Evolutionary conservation across 2,113 vertebrate species (phyloP), one percentile per base, ranked within the genome.

Genomic region (Centropus bengalensis): DNA sequence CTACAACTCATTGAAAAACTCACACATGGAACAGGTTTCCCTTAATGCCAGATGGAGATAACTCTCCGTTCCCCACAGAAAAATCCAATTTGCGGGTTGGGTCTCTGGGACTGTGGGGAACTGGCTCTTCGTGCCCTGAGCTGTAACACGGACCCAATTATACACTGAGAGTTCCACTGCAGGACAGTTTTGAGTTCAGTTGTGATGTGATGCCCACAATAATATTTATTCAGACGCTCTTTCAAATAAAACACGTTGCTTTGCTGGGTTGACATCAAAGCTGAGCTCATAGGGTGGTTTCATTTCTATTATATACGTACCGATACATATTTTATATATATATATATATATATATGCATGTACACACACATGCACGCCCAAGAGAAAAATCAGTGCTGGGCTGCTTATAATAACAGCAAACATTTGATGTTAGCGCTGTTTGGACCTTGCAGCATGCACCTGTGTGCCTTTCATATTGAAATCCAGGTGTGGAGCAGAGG

Each of bases 131-230:
- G 88, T 81, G 19, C n/a, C 62, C 47, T 89, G 11, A 82, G 66
- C 81, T 86, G 10, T 89, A 89, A 87, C 81, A 84, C 62, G 82
- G 92, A 86, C 88, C 83, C 89, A 87, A 86, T 94, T 95, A 93
- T 45, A 45, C 69, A n/a, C 54, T 44, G 58, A 21, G 3, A 1
- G 4, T 75, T 70, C 47, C 68, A 12, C 23, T 4, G 1, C 0
- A 0, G 8, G 36, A 55, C 9, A 69, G 89, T 69, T 92, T 89
- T 38, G 10, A 69, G 70, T 95, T 94, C 3, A 9, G 78, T 92
- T 92, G 86, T 79, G 91, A 87, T 79, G 67, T 45, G 81, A 87
- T 73, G 62, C 89, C 84, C 87, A 84, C 74, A 92, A 91, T 84
- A 93, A 79, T 92, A 76, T 87, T 93, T 94, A 93, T 92, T 94